Evolutionary conservation across 2,888 invertebrate species (phyloP), one percentile per base, ranked within the genome.

Genomic region (Auanema sp.): DNA sequence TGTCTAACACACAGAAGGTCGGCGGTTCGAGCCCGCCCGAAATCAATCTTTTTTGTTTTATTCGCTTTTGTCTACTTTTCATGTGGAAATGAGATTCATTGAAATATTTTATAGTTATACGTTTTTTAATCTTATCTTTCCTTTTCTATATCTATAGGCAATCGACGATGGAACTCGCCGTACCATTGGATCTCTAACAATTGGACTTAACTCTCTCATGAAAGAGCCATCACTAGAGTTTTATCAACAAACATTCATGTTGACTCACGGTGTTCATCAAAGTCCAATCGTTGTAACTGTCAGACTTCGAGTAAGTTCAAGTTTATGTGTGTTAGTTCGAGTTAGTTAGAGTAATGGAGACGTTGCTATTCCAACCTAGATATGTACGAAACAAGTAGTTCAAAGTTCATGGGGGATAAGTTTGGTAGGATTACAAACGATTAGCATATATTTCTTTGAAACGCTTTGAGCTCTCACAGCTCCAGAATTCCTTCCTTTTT

Each of bases 181-280:
- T 1, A 65, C 67, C 1, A 62, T 83, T 3, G 83, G 83, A 21
- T 68, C 75, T 8, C 58, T 79, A 16, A 71, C 52, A 47, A 69
- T 83, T 47, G 75, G 79, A 6, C 64, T 83, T 10, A 25, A 59
- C 2, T 56, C 65, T 1, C 61, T 83, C 24, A 68, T 83, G 65
- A 72, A 75, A 24, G 80, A 84, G 67, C 83, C 80, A 1, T 68
- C 75, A 10, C 57, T 83, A 69, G 83, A 83, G 61, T 57, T 79
- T 43, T 78, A 77, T 58, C 79, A 83, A 58, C 73, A 79, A 43
- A 79, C 77, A 54, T 78, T 79, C 53, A 69, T 71, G 64, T 68
- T 83, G 18, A 72, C 74, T 8, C 74, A 75, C 23, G 83, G 83
- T 50, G 76, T 83, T 6, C 83, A 83, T 60, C 70, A 76, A 49